Base-by-base conservation (phyloP, 2,797 vertebrate species). In the Paguma larvata region DNA sequence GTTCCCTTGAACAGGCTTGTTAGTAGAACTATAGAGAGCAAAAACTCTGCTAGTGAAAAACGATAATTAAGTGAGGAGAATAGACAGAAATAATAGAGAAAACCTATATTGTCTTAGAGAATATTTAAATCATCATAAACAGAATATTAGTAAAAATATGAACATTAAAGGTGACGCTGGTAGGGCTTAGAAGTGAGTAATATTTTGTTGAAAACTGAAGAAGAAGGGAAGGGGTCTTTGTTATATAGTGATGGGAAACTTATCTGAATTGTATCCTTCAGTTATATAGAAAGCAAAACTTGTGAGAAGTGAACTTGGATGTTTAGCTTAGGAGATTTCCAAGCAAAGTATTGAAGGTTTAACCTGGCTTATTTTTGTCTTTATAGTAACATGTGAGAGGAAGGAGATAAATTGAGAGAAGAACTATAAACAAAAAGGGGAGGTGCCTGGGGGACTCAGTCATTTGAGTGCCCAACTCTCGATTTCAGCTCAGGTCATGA, bases 341-440 rank as follows among this genome's bases (percentile, higher is more conserved):
- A 78, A 94, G 13, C 62, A 53, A 68, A 89, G 41, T 72, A 30
- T 72, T 65, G 34, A 91, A 48, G 41, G 27, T 88, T 30, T 15
- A 63, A 5, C 23, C 38, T 85, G 48, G 46, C 78, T 85, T 75
- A 53, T 65, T 59, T 86, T 65, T 53, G 44, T 65, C 67, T 86
- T 94, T 96, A 27, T 67, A 53, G 65, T 85, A 91, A 91, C 88
- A 79, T 67, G 38, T 78, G 44, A 95, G 27, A 85, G 46, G 68
- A 91, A 94, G 78, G 63, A 91, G 27, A 68, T 62, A 84, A 83
- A 84, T 19, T 73, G 89, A 72, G 21, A 27, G 38, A 78, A 73
- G 18, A 88, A 84, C 9, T 87, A 13, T 91, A 59, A 94, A 56
- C 34, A 70, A 41, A 92, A 94, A 85, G 21, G 21, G 19, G 56